phyloP scores from a whole-genome alignment of 2,113 vertebrate species.

The Oncorhynchus clarkii region DNA sequence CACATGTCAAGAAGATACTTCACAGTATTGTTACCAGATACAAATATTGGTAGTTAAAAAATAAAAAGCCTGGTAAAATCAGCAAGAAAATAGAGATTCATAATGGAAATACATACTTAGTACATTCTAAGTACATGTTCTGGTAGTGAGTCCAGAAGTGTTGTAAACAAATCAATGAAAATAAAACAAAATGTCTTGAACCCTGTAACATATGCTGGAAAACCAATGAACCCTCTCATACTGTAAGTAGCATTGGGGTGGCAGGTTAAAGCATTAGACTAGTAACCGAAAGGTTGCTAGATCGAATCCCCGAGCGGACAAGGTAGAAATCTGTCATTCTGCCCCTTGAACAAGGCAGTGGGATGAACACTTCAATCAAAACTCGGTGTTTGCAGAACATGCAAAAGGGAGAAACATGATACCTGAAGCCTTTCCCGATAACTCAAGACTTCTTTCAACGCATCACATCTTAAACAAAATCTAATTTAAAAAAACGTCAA shows the following conservation, averaged over 20 bases:
- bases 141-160: slow-evolving; percentile 18
- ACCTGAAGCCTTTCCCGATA: background rate
- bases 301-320: no score
- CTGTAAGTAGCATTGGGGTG: background rate
- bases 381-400: background rate
- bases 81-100: background rate
- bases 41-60: background rate
- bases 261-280: no score
- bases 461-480: background rate
- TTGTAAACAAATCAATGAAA: background rate
- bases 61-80: background rate
- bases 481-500: background rate
- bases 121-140: slow-evolving; percentile 19
- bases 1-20: background rate
- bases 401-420: background rate
- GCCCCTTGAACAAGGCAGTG: background rate
- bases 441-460: slow-evolving; percentile 7
- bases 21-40: background rate
- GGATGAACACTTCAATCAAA: slow-evolving; percentile 45
- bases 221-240: background rate
- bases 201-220: slow-evolving; percentile 21
- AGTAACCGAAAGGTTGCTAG: no score
- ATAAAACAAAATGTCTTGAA: background rate
- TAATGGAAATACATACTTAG: background rate
- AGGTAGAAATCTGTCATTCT: no score